Percentiles rank a stretch among this genome's conserved stretches.
These are phyloP conservation scores for Macrotus californicus DNA, from an alignment of 2,113 vertebrate genomes.

Conservation along the genomic window DNA sequence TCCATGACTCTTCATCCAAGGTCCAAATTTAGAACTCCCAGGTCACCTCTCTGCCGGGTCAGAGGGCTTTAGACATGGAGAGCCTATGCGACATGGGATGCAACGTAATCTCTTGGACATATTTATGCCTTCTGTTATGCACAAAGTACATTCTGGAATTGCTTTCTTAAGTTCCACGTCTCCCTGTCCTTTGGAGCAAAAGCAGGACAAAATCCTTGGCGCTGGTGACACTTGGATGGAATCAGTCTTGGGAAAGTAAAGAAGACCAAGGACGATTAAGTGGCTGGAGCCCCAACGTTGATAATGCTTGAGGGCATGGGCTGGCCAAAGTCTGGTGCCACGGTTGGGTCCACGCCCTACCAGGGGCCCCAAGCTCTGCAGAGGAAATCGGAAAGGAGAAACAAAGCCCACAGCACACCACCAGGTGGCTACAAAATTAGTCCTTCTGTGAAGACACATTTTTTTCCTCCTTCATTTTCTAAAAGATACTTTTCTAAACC, in stretches of 20 bases:
- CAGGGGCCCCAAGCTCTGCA: neutral
- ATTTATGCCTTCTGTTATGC: neutral
- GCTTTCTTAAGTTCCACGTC: neutral
- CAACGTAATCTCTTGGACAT: neutral
- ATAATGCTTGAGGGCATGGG: neutral
- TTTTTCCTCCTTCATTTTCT: constrained; percentile 13
- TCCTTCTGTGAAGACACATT: neutral
- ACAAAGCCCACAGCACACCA: neutral
- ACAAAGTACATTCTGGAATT: neutral
- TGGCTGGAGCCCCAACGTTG: neutral
- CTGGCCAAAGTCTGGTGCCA: neutral
- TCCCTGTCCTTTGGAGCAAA: neutral
- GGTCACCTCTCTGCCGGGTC: neutral
- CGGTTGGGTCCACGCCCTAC: neutral
- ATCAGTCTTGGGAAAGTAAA: neutral
- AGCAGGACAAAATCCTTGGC: neutral
- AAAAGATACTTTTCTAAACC: neutral
- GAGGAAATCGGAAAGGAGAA: neutral
- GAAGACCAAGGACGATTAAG: neutral
- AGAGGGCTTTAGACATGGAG: neutral
- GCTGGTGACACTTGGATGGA: neutral
- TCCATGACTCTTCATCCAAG: neutral
- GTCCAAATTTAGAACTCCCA: neutral
- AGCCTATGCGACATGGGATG: neutral
- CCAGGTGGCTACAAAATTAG: neutral